Evolutionary conservation across 2,797 vertebrate genomes (phyloP), one percentile per base, ranked within the genome.

Genomic region (Aphelocoma californica): DNA sequence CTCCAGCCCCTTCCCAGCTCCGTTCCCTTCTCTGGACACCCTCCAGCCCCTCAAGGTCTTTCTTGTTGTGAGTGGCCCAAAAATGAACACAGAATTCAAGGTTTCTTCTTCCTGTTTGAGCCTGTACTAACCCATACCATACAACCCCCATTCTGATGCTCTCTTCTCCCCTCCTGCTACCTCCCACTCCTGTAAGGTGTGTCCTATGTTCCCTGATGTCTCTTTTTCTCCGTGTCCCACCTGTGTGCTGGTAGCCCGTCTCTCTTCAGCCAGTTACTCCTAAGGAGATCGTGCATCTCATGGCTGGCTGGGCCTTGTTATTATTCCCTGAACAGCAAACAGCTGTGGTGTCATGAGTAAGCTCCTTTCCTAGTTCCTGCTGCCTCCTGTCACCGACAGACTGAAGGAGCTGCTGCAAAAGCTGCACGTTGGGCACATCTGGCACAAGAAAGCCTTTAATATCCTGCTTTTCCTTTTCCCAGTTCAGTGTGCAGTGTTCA

Each of bases 21-120:
- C 0, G 0, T 79, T 72, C 9, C 18, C 26, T n/a, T 79, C 34
- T 4, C 53, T 72, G 53, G 23, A 48, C 26, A 5, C 0, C 0
- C 16, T 66, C 9, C 60, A 60, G 1, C 21, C 60, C 53, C 18
- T 72, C 60, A 18, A 2, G 47, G 12, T 24, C 51, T 58, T 47
- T 58, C 18, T 45, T 45, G 0, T 44, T 57, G 18, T 79, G 66
- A 66, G 40, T 2, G 34, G 7, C 34, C 34, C 10, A 42, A 79
- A 67, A 48, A 31, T 36, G 40, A 60, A 8, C 34, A 16, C 31
- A 72, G 26, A 38, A 72, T 65, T 60, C 5, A 34, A 72, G 26
- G 5, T 54, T 91, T 45, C 3, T 18, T 89, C 36, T 56, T 77
- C 7, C 23, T 54, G 0, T 60, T 40, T 34, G 53, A 86, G 42